Percentiles rank a stretch among this genome's conserved stretches.
Evolutionary conservation across 2,113 vertebrate species (phyloP).

Genomic region (Ivindomyrus marchei): DNA sequence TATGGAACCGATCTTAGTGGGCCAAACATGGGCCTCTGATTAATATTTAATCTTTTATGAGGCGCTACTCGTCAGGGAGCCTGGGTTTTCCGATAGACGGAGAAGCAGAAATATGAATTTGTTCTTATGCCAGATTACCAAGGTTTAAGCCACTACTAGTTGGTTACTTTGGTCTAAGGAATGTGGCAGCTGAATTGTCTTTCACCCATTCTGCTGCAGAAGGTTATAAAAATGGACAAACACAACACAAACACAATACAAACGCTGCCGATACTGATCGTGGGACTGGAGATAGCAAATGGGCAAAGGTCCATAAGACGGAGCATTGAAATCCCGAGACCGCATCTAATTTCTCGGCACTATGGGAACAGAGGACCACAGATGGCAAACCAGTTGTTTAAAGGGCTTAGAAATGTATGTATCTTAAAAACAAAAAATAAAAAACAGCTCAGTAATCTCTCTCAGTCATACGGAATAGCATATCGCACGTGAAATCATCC

Average conservation of each 20-base stretch:
- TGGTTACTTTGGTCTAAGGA: not conserved
- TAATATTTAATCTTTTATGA: conserved; percentile 55
- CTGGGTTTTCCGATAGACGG: not conserved
- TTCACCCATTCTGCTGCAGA: not conserved
- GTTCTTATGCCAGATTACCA: conserved; percentile 18
- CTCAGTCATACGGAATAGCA: not conserved
- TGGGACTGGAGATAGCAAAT: not conserved
- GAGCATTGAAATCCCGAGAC: not conserved
- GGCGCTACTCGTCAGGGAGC: conserved; percentile 44
- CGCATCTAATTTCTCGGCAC: not conserved
- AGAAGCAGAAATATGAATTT: conserved; percentile 18
- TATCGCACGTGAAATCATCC: not conserved
- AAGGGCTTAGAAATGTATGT: not conserved
- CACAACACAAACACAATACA: not conserved
- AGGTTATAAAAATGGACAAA: not conserved
- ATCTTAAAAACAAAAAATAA: not conserved
- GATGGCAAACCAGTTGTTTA: not conserved
- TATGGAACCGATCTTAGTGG: conserved; percentile 27
- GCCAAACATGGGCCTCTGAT: conserved; percentile 21
- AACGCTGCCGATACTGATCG: not conserved
- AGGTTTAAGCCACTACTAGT: not conserved
- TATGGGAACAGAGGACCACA: not conserved
- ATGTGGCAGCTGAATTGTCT: not conserved
- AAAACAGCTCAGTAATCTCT: not conserved
- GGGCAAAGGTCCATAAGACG: not conserved